Conservation (phyloP, 2,888 invertebrate species). For the Hylaea fasciaria region DNA sequence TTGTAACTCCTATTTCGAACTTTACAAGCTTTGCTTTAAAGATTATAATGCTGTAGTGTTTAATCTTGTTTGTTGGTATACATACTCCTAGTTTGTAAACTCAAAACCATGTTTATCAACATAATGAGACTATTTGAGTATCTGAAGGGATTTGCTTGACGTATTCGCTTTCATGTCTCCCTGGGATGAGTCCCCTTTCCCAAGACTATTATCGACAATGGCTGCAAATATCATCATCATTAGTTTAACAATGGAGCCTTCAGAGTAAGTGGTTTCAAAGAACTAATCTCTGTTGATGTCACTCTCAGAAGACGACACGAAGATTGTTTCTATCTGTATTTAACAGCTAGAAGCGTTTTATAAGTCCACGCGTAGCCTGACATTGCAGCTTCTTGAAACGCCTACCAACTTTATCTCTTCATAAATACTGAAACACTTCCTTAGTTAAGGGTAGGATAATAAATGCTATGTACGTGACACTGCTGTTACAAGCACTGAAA, state of each 20-base stretch:
- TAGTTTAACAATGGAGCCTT: slow-evolving; percentile 24
- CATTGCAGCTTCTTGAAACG: too few species aligned
- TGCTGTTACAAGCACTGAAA: not conserved
- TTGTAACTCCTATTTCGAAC: too few species aligned
- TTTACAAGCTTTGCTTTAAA: not conserved
- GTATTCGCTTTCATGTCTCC: slow-evolving; percentile 14
- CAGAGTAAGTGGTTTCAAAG: not conserved
- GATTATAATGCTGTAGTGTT: not conserved
- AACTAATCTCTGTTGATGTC: not conserved
- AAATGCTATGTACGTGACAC: slow-evolving; percentile 18
- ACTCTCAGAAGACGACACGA: too few species aligned
- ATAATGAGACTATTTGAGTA: slow-evolving; percentile 19
- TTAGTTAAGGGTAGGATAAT: too few species aligned
- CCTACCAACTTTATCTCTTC: too few species aligned
- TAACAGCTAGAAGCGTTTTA: too few species aligned
- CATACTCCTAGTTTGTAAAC: not conserved
- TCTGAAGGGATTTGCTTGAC: slow-evolving; percentile 14
- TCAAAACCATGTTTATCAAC: slow-evolving; percentile 3
- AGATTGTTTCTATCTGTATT: too few species aligned
- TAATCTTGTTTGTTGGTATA: not conserved
- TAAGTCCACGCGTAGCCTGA: too few species aligned
- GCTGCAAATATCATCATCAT: slow-evolving; percentile 22
- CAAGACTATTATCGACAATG: slow-evolving; percentile 2
- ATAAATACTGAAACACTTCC: not conserved
- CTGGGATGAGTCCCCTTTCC: not conserved